These are phyloP conservation scores for Pomatostomus ruficeps DNA, from an alignment of 2,113 vertebrate species.

Conservation along the genomic window DNA sequence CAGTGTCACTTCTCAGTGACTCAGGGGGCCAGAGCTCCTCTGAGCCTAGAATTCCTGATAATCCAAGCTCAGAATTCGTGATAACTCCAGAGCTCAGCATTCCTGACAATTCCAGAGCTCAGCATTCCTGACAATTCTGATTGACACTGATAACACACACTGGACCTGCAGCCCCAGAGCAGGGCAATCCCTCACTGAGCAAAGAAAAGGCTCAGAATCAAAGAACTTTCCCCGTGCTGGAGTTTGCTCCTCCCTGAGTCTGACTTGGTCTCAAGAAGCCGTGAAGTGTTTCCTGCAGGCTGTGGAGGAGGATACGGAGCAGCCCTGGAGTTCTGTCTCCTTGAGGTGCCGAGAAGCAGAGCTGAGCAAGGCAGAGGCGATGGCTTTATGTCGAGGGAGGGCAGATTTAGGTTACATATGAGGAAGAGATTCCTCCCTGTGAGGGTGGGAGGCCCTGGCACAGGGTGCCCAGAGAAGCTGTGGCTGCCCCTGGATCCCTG, in stretches of 20 bases:
- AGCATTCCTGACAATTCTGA: no score
- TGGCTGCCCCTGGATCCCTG: background rate
- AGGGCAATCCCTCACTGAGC: background rate
- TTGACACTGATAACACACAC: background rate
- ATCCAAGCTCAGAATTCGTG: no score
- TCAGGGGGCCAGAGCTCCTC: no score
- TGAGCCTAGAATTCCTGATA: no score
- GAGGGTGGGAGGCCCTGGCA: background rate
- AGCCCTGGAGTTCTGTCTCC: background rate
- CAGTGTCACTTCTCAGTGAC: background rate
- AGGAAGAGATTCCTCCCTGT: background rate
- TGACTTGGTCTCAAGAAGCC: background rate
- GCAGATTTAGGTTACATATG: background rate
- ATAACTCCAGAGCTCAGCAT: no score
- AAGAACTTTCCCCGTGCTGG: background rate
- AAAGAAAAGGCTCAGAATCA: background rate
- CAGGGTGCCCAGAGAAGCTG: background rate
- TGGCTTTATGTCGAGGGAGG: background rate
- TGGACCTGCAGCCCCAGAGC: background rate
- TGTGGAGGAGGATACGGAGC: background rate
- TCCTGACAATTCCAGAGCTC: no score
- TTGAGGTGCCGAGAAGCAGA: background rate
- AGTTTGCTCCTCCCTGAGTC: background rate
- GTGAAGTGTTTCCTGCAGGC: background rate
- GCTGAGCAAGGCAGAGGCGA: background rate